A percentile compares a stretch with the other conserved stretches of the same genome.
These are phyloP conservation scores for Mareca strepera DNA, from an alignment of 2,797 vertebrate genomes.

Conservation along the genomic window DNA sequence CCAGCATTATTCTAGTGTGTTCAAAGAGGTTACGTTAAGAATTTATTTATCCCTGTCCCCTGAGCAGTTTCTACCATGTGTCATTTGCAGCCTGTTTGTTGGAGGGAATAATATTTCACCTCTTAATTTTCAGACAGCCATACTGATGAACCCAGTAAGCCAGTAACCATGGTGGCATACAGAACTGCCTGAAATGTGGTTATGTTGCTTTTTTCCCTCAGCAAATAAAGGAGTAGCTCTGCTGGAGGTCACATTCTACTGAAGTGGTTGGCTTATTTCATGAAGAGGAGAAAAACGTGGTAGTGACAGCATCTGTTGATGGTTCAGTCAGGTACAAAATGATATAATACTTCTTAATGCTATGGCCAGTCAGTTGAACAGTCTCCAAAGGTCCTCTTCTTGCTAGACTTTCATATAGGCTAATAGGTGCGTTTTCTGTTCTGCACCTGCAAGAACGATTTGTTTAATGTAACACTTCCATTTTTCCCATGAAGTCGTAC, in stretches of 20 bases:
- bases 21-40: background rate
- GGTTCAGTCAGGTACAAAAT: conserved; percentile 77
- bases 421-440: background rate
- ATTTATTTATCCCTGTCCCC: background rate
- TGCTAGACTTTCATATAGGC: background rate
- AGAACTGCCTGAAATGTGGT: background rate
- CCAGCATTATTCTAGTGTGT: background rate
- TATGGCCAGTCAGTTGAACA: background rate
- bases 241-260: conserved; percentile 74
- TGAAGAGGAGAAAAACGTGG: conserved; percentile 69
- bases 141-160: background rate
- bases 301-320: conserved; percentile 75
- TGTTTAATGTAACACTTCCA: background rate
- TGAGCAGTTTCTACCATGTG: background rate
- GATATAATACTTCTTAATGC: background rate
- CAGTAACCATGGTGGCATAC: background rate
- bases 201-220: conserved; percentile 21
- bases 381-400: background rate
- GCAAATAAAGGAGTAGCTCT: conserved; percentile 75
- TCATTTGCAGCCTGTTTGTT: background rate
- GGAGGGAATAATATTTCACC: background rate
- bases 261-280: conserved; percentile 70
- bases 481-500: background rate
- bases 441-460: background rate
- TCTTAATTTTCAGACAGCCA: background rate